Evolutionary conservation across 1,140 invertebrate species (phyloP).

Genomic region (Trissolcus basalis): DNA sequence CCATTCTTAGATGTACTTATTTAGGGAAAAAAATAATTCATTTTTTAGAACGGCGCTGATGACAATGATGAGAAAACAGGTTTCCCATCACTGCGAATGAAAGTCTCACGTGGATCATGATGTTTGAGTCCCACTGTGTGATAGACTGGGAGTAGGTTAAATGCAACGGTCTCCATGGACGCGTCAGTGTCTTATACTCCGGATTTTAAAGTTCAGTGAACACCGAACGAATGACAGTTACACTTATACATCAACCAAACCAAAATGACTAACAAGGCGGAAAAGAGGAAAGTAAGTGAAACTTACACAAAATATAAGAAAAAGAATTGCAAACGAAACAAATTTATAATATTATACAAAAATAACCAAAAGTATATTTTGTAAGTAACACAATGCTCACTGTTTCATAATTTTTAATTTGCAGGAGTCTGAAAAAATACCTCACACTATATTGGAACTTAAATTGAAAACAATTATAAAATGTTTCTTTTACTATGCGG

Average conservation of each 20-base stretch:
- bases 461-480: constrained; percentile 63
- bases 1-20: no score
- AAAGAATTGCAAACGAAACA: no score
- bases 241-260: neutral
- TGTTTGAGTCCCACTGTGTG: no score
- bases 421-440: constrained; percentile 17
- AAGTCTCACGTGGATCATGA: constrained; percentile 38
- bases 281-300: no score
- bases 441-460: constrained; percentile 42
- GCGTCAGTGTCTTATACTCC: constrained; percentile 1
- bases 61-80: constrained; percentile 26
- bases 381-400: no score
- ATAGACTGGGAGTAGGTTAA: constrained; percentile 27
- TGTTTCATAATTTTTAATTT: constrained; percentile 1
- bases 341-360: no score
- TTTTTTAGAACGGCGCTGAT: no score
- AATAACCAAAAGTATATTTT: no score
- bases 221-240: constrained; percentile 5
- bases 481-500: constrained; percentile 55
- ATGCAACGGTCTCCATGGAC: constrained; percentile 49
- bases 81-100: constrained; percentile 23
- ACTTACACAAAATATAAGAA: no score
- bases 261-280: neutral
- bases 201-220: constrained; percentile 18
- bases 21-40: no score